Conservation (phyloP, 1,140 invertebrate genomes). For the Calycopis cecrops region DNA sequence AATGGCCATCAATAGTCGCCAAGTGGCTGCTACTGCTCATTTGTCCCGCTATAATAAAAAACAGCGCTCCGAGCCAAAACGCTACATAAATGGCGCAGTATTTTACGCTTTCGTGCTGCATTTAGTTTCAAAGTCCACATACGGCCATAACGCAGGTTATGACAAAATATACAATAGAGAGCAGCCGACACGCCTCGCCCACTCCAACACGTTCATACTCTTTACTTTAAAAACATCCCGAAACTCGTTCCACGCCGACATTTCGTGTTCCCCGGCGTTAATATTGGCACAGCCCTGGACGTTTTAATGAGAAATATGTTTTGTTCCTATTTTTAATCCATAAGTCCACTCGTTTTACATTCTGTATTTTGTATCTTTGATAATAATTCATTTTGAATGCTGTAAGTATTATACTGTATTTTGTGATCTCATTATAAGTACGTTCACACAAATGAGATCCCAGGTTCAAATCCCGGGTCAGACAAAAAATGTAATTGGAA, state of each 20-base stretch:
- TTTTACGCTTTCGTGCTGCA: neutral
- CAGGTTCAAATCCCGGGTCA: no score
- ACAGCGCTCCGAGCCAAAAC: no score
- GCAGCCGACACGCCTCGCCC: constrained; percentile 21
- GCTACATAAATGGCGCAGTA: no score
- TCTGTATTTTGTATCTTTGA: neutral
- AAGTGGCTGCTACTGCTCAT: no score
- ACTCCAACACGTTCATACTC: constrained; percentile 40
- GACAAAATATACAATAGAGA: constrained; percentile 9
- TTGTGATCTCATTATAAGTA: no score
- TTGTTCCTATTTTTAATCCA: constrained; percentile 1
- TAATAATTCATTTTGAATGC: no score
- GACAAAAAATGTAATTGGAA: no score
- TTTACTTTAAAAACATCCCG: constrained; percentile 36
- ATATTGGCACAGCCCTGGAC: constrained; percentile 41
- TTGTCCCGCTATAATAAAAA: no score
- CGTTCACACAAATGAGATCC: no score
- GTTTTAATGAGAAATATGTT: constrained; percentile 26
- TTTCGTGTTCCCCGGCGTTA: constrained; percentile 33
- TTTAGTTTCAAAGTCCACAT: constrained; percentile 13
- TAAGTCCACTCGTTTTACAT: neutral
- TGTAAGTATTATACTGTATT: no score
- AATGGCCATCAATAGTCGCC: no score
- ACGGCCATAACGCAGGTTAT: no score
- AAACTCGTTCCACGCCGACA: constrained; percentile 43